These are phyloP conservation scores for Choristoneura fumiferana DNA, from an alignment of 1,140 invertebrate species.

Conservation along the genomic window DNA sequence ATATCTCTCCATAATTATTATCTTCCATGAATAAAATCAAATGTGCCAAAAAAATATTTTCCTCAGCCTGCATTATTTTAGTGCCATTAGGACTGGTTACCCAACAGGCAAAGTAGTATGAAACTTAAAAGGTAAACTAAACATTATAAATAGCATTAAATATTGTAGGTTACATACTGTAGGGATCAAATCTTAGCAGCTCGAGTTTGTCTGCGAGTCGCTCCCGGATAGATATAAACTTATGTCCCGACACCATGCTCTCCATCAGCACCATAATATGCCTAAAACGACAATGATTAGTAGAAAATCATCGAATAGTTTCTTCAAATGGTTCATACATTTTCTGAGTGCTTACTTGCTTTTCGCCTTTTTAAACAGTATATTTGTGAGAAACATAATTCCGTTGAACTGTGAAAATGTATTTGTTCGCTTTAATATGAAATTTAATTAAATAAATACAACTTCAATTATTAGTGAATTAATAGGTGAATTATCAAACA, in stretches of 20 bases:
- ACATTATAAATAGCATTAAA: background rate
- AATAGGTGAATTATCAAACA: no score
- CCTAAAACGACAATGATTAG: conserved; percentile 70
- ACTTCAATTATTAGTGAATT: no score
- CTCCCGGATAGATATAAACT: conserved; percentile 81
- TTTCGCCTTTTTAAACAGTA: conserved; percentile 70
- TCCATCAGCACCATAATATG: conserved; percentile 86
- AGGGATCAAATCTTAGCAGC: conserved; percentile 86
- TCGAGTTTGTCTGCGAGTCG: conserved; percentile 89
- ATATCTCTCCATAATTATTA: no score
- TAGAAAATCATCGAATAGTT: background rate
- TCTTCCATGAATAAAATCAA: no score
- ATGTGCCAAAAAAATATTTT: no score
- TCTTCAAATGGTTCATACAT: background rate
- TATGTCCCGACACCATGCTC: conserved; percentile 88
- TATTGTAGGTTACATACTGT: conserved; percentile 80
- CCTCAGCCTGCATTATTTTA: no score
- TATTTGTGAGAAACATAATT: conserved; percentile 68
- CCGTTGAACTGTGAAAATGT: background rate
- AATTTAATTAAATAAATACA: background rate
- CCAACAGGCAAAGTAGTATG: no score
- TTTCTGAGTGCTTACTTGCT: conserved; percentile 55
- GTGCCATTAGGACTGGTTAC: no score
- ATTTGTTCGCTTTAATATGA: background rate
- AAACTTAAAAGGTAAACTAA: no score